phyloP scores from a whole-genome alignment of 2,888 invertebrate species.

The Catocala fraxini region DNA sequence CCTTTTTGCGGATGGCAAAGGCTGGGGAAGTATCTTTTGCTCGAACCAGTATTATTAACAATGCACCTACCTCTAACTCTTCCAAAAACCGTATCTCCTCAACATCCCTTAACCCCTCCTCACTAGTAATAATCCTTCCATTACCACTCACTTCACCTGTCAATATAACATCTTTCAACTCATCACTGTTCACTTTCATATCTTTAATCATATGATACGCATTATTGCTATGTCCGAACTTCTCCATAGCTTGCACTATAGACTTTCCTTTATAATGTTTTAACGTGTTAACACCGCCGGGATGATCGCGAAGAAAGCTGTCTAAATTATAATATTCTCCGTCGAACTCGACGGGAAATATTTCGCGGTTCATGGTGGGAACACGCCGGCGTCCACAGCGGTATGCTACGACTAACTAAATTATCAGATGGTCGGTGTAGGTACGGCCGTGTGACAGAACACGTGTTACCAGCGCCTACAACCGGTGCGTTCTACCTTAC shows the following conservation, averaged over 20 bases:
- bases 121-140: slow-evolving; percentile 75
- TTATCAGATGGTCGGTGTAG: slow-evolving; percentile 26
- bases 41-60: no score
- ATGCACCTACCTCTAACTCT: slow-evolving; percentile 73
- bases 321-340: slow-evolving; percentile 89
- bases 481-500: slow-evolving; percentile 13
- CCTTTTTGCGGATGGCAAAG: no score
- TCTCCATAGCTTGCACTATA: slow-evolving; percentile 84
- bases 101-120: slow-evolving; percentile 60
- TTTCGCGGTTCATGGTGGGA: slow-evolving; percentile 41
- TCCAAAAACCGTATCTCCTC: slow-evolving; percentile 76
- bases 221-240: slow-evolving; percentile 88
- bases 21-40: no score
- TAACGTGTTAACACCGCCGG: slow-evolving; percentile 91
- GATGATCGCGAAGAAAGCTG: slow-evolving; percentile 90
- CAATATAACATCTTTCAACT: slow-evolving; percentile 78
- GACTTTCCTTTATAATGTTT: slow-evolving; percentile 86
- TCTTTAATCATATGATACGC: slow-evolving; percentile 90
- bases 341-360: slow-evolving; percentile 76
- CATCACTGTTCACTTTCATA: slow-evolving; percentile 82
- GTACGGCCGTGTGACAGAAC: slow-evolving; percentile 25
- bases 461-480: slow-evolving; percentile 34
- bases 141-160: slow-evolving; percentile 74
- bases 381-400: slow-evolving; percentile 9
- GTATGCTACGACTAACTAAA: slow-evolving; percentile 14